Base-by-base conservation (phyloP, 2,888 invertebrate species). In the Chrysodeixis includens region DNA sequence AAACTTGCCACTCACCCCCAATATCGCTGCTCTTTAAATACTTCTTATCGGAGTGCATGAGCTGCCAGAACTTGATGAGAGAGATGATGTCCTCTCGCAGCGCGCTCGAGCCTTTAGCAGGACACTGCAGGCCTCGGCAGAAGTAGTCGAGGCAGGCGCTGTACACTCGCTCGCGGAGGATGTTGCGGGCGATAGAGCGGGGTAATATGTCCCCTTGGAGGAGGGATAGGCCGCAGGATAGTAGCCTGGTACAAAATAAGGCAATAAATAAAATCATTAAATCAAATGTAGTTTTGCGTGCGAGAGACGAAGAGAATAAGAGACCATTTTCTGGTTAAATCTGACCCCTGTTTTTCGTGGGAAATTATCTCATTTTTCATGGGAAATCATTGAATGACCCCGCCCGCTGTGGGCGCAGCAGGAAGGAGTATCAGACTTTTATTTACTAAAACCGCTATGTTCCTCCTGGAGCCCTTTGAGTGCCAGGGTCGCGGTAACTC, bases 61-160 rank as follows among this genome's bases (percentile, higher is more conserved):
- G 96, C 88, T 99, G 98, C 99, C 99, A 99, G 94, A 99, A 99
- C 83, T 97, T 97, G 65, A 99, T 96, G 60, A 99, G 92, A 0
- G 97, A 97, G 44, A 97, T 96, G 76, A 99, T 98, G 85, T 99
- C 99, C 81, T 99, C 99, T 18, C 98, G 92, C 16, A 99, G 91
- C 7, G 97, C 97, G 0, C 97, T 96, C 0, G 97, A 96, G 35
- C 96, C 96, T 84, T 98, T 98, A 0, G 97, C 97, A 0, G 99
- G 99, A 80, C 98, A 98, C 64, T 97, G 97, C n/a, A 98, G 97
- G 0, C 98, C 97, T 1, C 98, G 96, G 84, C 98, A 98, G 92
- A 99, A 99, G 91, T 99, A 99, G 89, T 99, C 99, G 61, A 99
- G 94, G 62, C 99, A 99, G 40, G 97, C 97, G 74, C 98, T 97